Evolutionary conservation across 1,140 invertebrate genomes (phyloP).

Genomic region (Cepaea nemoralis): DNA sequence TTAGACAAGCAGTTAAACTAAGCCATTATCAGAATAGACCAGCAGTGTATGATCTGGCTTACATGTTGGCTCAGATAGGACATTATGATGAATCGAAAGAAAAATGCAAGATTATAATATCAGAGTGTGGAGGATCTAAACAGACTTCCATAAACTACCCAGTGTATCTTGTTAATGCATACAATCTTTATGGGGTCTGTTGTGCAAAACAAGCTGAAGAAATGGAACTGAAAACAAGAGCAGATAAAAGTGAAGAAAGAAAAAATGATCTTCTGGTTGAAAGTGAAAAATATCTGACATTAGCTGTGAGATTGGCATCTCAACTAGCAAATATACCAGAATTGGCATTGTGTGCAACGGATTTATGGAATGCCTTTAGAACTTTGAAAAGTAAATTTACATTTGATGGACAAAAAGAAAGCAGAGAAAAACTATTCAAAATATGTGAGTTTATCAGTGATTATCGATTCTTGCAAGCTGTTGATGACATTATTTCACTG

Average conservation of each 20-base stretch:
- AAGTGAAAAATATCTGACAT: not conserved
- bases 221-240: no score
- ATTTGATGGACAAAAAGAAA: not conserved
- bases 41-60: not conserved
- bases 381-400: not conserved
- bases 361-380: not conserved
- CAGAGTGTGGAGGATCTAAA: not conserved
- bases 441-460: not conserved
- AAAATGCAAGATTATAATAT: not conserved
- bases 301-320: not conserved
- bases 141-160: not conserved
- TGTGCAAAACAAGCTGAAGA: not conserved
- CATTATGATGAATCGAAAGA: not conserved
- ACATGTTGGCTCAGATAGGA: not conserved
- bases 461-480: not conserved
- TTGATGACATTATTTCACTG: not conserved
- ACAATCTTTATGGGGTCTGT: not conserved
- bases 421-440: not conserved
- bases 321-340: not conserved
- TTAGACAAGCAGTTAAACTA: not conserved
- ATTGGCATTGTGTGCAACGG: not conserved
- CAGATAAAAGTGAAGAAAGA: not conserved
- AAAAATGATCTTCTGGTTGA: not conserved
- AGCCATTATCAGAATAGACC: not conserved
- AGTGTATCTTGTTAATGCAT: not conserved